Evolutionary conservation across 1,140 invertebrate species (phyloP), one percentile per base, ranked within the genome.

Genomic region (Apis florea): DNA sequence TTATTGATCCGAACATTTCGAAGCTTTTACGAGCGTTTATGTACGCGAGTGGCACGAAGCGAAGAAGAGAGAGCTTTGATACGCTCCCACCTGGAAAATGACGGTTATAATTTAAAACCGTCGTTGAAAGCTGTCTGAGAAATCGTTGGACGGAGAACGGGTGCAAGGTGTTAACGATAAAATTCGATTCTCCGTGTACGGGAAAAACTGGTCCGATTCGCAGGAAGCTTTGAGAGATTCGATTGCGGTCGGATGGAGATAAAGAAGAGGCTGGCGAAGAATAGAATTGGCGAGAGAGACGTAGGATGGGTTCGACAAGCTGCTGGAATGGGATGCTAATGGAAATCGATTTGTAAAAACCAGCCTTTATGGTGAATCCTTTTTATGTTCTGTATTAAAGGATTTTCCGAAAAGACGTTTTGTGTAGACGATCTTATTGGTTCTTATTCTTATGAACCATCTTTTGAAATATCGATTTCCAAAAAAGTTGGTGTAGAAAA

Each of bases 271-370:
- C 21, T 49, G 53, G 1, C 4, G n/a, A 67, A 54, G 63, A 76
- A 53, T 56, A 24, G 31, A 53, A 67, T 67, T 1, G 58, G 47
- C 26, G n/a, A 56, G 63, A 47, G n/a, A n/a, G n/a, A n/a, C n/a
- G n/a, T n/a, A n/a, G n/a, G n/a, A n/a, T n/a, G n/a, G 21, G 40
- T 10, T 49, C 49, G 26, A 68, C n/a, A 67, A 17, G 31, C 31
- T 17, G 75, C 15, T 15, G 64, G 75, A 67, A 77, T 17, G 64
- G 53, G 1, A 59, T 68, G 64, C 64, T 77, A 77, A 77, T 68
- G 53, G 64, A 68, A 76, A 77, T 77, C 64, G 75, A 68, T 58
- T 68, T 26, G 75, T 2, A 49, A 59, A 77, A 17, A 40, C 5
- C 31, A 76, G 15, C 21, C 56, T 76, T 5, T 9, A 67, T 47